A percentile compares a stretch with the other conserved stretches of the same genome.
Conservation (phyloP, 1,140 invertebrate species). For the Diploscapter pachys region DNA sequence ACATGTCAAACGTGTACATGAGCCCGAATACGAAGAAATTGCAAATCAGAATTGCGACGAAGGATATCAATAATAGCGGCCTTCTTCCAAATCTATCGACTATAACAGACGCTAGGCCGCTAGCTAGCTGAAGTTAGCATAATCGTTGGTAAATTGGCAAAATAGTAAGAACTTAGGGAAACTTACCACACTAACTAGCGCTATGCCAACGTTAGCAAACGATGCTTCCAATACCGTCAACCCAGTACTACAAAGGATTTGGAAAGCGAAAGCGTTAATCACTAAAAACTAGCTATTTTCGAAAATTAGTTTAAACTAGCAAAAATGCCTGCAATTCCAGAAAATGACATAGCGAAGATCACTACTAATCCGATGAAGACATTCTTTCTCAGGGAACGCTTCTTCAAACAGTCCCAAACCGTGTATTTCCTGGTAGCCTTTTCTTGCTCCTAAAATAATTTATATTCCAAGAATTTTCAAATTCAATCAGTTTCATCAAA, state of each 20-base stretch:
- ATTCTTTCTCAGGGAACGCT: conserved; percentile 28
- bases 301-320: conserved; percentile 18
- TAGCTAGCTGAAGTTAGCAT: conserved; percentile 34
- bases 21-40: conserved; percentile 48
- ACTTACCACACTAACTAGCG: conserved; percentile 47
- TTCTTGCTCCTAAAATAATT: conserved; percentile 17
- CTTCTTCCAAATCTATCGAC: conserved; percentile 50
- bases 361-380: conserved; percentile 45
- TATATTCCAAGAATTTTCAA: conserved; percentile 1
- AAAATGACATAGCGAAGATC: conserved; percentile 52
- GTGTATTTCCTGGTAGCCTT: conserved; percentile 24
- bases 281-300: conserved; percentile 39
- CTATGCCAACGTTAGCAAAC: conserved; percentile 46
- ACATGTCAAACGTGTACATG: conserved; percentile 47
- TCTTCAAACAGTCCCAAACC: conserved; percentile 40
- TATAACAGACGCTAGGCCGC: conserved; percentile 39
- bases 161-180: neutral
- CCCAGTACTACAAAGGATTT: conserved; percentile 47
- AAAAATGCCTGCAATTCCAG: conserved; percentile 51
- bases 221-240: conserved; percentile 44
- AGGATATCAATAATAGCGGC: conserved; percentile 46
- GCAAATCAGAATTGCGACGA: conserved; percentile 41
- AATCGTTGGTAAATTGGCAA: neutral
- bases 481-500: too few species aligned
- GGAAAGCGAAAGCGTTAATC: conserved; percentile 53